A percentile compares a stretch with the other conserved stretches of the same genome.
Conservation (phyloP, 2,888 invertebrate species). For the Acanthococcus lagerstroemiae region DNA sequence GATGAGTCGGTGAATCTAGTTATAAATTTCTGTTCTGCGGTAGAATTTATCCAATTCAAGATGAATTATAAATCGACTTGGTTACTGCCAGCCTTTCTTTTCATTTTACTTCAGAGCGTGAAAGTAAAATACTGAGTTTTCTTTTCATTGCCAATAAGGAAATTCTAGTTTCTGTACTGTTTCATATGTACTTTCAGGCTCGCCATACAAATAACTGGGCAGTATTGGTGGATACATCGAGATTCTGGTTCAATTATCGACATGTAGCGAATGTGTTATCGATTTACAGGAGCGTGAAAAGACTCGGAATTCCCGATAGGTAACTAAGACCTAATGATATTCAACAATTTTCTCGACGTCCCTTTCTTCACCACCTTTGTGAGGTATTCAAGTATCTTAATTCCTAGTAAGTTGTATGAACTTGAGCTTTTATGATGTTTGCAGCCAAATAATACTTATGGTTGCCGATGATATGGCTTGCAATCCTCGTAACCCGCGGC, state of each 20-base stretch:
- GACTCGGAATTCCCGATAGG: constrained; percentile 94
- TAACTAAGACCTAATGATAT: constrained; percentile 35
- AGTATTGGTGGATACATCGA: constrained; percentile 92
- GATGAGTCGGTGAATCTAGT: too few species aligned
- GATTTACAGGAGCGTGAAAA: constrained; percentile 93
- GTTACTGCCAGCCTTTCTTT: too few species aligned
- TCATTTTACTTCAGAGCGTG: too few species aligned
- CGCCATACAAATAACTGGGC: constrained; percentile 98
- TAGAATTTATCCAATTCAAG: too few species aligned
- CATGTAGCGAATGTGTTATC: constrained; percentile 98
- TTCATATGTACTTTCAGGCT: constrained; percentile 32
- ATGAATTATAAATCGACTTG: too few species aligned
- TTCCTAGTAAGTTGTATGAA: background rate
- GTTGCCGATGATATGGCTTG: constrained; percentile 99
- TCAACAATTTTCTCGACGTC: background rate
- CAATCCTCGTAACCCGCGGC: constrained; percentile 92
- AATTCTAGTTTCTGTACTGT: too few species aligned
- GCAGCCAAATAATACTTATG: constrained; percentile 94
- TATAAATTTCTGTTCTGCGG: too few species aligned
- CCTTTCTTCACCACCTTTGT: background rate
- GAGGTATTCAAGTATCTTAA: too few species aligned
- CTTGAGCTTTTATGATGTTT: too few species aligned
- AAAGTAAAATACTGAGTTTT: too few species aligned
- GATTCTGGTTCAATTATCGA: constrained; percentile 99
- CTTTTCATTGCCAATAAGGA: too few species aligned